Evolutionary conservation across 2,113 vertebrate genomes (phyloP).

Genomic region (Ranitomeya imitator): DNA sequence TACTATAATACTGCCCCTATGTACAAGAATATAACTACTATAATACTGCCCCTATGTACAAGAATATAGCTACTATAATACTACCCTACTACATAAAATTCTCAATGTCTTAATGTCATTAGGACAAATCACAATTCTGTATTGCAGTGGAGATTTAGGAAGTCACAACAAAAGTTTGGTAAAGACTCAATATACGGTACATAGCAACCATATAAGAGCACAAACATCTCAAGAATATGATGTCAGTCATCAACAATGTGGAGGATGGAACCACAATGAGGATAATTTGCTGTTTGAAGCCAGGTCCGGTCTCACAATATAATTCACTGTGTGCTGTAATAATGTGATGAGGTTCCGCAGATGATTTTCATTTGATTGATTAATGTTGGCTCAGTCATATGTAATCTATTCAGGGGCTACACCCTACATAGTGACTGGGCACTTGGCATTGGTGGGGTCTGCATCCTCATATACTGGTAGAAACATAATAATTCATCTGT

Average conservation of each 20-base stretch:
- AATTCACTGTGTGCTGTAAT: neutral
- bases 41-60: neutral
- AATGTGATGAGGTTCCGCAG: conserved; percentile 28
- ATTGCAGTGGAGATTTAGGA: neutral
- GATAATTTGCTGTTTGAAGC: neutral
- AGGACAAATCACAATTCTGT: too few species aligned
- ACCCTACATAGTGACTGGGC: neutral
- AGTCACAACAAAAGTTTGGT: neutral
- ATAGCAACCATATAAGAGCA: neutral
- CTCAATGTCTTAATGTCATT: too few species aligned
- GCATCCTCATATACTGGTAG: neutral
- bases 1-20: too few species aligned
- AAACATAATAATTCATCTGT: neutral
- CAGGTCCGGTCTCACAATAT: neutral
- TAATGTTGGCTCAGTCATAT: neutral
- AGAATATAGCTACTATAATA: conserved; percentile 9
- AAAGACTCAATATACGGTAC: neutral
- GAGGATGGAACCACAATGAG: neutral
- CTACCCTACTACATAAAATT: neutral
- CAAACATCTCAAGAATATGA: neutral
- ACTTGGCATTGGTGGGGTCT: neutral
- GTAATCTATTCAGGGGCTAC: neutral
- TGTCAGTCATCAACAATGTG: neutral
- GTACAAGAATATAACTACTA: too few species aligned
- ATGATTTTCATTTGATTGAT: neutral